phyloP scores from a whole-genome alignment of 2,797 vertebrate genomes.

The Tenualosa thibaudeaui region DNA sequence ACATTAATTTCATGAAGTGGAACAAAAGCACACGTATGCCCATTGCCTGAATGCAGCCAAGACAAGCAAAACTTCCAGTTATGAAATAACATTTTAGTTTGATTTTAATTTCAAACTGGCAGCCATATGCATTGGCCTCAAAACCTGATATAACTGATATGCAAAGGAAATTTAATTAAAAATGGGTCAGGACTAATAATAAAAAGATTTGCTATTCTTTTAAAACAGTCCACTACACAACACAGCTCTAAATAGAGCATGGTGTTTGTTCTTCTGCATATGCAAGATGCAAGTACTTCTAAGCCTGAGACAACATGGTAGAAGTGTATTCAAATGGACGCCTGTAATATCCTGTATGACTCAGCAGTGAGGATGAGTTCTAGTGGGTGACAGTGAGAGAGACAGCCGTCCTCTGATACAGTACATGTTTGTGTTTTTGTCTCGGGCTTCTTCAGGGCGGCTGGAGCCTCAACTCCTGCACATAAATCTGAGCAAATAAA shows the following conservation, averaged over 20 bases:
- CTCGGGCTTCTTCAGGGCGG: neutral
- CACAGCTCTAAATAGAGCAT: neutral
- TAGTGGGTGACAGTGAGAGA: neutral
- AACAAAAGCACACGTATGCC: conserved; percentile 13
- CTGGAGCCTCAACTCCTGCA: conserved; percentile 19
- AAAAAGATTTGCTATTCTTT: neutral
- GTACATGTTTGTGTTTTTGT: conserved; percentile 24
- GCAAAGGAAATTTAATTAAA: conserved; percentile 19
- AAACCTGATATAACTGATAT: conserved; percentile 14
- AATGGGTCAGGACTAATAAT: conserved; percentile 5
- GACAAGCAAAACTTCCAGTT: conserved; percentile 9
- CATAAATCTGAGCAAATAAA: conserved; percentile 22
- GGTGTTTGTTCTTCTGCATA: neutral
- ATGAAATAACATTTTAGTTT: conserved; percentile 26
- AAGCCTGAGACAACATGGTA: neutral
- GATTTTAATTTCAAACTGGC: conserved; percentile 24
- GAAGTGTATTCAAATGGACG: neutral
- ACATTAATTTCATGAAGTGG: conserved; percentile 2
- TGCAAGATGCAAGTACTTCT: neutral
- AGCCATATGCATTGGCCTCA: neutral
- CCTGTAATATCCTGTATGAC: conserved; percentile 15
- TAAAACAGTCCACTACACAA: neutral
- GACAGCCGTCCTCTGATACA: conserved; percentile 3
- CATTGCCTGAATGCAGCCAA: conserved; percentile 7
- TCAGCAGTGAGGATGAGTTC: conserved; percentile 7